phyloP scores from a whole-genome alignment of 2,888 invertebrate genomes.

The Mactromeris polynyma region DNA sequence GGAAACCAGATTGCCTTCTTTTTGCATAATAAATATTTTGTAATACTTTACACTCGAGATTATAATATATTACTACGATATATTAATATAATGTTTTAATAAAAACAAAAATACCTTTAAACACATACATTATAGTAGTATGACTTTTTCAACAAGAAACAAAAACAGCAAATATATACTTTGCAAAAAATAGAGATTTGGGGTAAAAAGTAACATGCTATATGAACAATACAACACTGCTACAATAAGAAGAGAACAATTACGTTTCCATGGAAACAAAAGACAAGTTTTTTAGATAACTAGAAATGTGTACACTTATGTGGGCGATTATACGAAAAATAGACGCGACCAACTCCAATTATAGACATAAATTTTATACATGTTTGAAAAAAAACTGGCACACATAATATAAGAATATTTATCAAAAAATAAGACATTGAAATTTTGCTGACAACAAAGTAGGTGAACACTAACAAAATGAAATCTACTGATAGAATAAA shows the following conservation, averaged over 20 bases:
- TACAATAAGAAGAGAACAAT: slow-evolving; percentile 32
- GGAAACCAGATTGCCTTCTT: slow-evolving; percentile 50
- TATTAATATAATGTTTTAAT: slow-evolving; percentile 19
- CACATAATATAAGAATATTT: slow-evolving; percentile 33
- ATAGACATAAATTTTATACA: slow-evolving; percentile 18
- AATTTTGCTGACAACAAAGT: slow-evolving; percentile 38
- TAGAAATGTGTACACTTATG: slow-evolving; percentile 19
- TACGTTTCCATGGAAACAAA: slow-evolving; percentile 42
- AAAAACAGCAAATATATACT: slow-evolving; percentile 20
- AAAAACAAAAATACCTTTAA: slow-evolving; percentile 25
- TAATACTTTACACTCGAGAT: slow-evolving; percentile 42
- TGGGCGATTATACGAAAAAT: slow-evolving; percentile 11
- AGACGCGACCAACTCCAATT: slow-evolving; percentile 6
- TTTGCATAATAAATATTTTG: slow-evolving; percentile 45
- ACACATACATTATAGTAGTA: slow-evolving; percentile 7
- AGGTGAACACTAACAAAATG: slow-evolving; percentile 42
- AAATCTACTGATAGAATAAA: slow-evolving; percentile 26
- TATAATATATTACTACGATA: slow-evolving; percentile 39
- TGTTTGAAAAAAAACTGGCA: slow-evolving; percentile 37
- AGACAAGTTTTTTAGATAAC: slow-evolving; percentile 22
- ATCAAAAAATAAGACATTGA: slow-evolving; percentile 34
- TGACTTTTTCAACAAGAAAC: slow-evolving; percentile 36
- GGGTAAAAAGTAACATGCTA: slow-evolving; percentile 18
- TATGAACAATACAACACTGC: slow-evolving; percentile 16
- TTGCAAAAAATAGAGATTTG: slow-evolving; percentile 27